Percentiles rank a stretch among this genome's conserved stretches.
phyloP scores from a whole-genome alignment of 2,797 vertebrate genomes.

The Vireo griseus region DNA sequence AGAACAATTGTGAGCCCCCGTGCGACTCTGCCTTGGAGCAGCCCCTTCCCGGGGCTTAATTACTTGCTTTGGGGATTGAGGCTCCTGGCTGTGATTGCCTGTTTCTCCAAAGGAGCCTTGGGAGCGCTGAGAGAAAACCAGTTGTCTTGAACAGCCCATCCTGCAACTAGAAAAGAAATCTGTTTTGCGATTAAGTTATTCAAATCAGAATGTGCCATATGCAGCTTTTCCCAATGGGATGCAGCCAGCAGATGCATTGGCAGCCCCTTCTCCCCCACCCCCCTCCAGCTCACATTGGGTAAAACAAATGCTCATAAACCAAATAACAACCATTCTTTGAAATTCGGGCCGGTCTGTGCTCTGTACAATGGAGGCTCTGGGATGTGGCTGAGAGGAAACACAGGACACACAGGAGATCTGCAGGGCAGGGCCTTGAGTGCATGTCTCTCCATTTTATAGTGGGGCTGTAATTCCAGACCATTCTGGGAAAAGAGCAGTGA shows the following conservation, averaged over 20 bases:
- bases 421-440: neutral
- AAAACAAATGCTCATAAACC: neutral
- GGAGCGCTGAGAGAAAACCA: neutral
- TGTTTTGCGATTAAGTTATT: neutral
- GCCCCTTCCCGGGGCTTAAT: neutral
- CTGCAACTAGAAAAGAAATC: neutral
- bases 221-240: neutral
- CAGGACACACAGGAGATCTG: neutral
- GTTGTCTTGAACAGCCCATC: neutral
- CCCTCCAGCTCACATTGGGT: neutral
- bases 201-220: neutral
- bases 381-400: neutral
- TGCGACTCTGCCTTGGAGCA: neutral
- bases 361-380: neutral
- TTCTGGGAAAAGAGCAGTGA: neutral
- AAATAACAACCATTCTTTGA: neutral
- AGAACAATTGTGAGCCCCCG: accelerated
- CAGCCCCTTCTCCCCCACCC: neutral
- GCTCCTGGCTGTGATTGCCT: neutral
- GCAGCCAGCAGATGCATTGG: neutral
- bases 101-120: neutral
- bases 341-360: neutral
- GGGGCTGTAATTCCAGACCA: neutral
- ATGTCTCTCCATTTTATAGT: neutral
- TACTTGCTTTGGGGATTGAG: neutral